Percentiles rank a stretch among this genome's conserved stretches.
Conservation (phyloP, 2,888 invertebrate species). For the Synanthedon andrenaeformis region DNA sequence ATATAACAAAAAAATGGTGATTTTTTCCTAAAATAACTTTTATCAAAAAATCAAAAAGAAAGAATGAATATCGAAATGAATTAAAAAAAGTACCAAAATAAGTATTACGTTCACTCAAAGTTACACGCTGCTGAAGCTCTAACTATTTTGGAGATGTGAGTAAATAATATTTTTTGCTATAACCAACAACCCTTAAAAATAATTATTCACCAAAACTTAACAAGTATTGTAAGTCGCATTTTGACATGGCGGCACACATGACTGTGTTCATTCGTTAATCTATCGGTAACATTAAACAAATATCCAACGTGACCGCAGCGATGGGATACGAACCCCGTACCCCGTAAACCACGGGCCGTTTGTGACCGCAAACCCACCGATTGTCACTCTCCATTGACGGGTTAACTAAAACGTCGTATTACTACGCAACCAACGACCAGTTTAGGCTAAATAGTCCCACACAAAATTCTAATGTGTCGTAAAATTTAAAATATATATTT, state of each 20-base stretch:
- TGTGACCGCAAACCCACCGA: slow-evolving; percentile 11
- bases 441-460: neutral
- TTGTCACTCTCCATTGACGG: slow-evolving; percentile 12
- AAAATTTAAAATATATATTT: too few relatives aligned
- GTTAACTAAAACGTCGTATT: slow-evolving; percentile 5
- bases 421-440: neutral
- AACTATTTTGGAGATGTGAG: too few relatives aligned
- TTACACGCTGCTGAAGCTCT: too few relatives aligned
- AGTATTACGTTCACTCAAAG: too few relatives aligned
- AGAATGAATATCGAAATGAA: too few relatives aligned
- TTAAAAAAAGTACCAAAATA: too few relatives aligned
- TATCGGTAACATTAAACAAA: neutral
- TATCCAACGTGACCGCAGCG: neutral
- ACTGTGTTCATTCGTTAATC: neutral
- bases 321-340: neutral
- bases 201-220: neutral
- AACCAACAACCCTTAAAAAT: neutral
- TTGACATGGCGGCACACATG: neutral
- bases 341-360: slow-evolving; percentile 1
- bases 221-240: neutral
- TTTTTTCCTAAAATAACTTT: too few relatives aligned
- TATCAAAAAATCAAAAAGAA: too few relatives aligned
- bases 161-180: neutral
- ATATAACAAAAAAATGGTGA: too few relatives aligned
- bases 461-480: too few relatives aligned